phyloP scores from a whole-genome alignment of 2,113 vertebrate species.

The Azemiops feae region DNA sequence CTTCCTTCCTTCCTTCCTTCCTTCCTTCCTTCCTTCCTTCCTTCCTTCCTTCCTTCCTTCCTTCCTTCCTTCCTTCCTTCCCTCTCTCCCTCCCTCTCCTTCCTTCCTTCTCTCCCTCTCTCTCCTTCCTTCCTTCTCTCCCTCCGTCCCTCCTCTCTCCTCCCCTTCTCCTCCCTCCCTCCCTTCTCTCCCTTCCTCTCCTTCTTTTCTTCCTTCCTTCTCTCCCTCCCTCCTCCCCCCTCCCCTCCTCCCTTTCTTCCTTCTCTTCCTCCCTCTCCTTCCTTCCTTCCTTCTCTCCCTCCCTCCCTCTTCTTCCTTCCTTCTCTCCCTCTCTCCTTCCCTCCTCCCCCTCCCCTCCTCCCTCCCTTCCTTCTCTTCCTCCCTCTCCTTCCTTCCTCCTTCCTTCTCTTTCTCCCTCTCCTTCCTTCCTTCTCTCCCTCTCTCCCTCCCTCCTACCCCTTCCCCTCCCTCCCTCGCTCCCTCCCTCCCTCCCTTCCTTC shows the following conservation, averaged over 20 bases:
- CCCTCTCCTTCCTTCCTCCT: fast-evolving
- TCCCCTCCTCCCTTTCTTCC: fast-evolving
- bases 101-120: fast-evolving
- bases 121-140: too few relatives aligned
- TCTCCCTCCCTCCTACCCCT: too few relatives aligned
- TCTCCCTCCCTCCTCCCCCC: fast-evolving
- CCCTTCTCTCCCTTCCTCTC: fast-evolving
- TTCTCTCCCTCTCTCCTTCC: too few relatives aligned
- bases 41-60: fast-evolving
- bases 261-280: too few relatives aligned
- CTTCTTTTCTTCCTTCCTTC: fast-evolving
- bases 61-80: too few relatives aligned
- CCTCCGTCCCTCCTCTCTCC: fast-evolving
- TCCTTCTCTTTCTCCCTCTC: fast-evolving
- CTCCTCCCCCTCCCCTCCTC: fast-evolving
- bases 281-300: too few relatives aligned
- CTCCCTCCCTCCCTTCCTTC: fast-evolving
- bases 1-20: too few relatives aligned
- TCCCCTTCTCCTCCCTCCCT: fast-evolving
- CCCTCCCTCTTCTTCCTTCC: too few relatives aligned
- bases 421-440: fast-evolving
- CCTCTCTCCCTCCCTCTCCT: fast-evolving
- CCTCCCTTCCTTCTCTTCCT: fast-evolving
- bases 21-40: too few relatives aligned
- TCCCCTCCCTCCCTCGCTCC: too few relatives aligned